phyloP scores from a whole-genome alignment of 2,113 vertebrate species.

The Mus spicilegus region DNA sequence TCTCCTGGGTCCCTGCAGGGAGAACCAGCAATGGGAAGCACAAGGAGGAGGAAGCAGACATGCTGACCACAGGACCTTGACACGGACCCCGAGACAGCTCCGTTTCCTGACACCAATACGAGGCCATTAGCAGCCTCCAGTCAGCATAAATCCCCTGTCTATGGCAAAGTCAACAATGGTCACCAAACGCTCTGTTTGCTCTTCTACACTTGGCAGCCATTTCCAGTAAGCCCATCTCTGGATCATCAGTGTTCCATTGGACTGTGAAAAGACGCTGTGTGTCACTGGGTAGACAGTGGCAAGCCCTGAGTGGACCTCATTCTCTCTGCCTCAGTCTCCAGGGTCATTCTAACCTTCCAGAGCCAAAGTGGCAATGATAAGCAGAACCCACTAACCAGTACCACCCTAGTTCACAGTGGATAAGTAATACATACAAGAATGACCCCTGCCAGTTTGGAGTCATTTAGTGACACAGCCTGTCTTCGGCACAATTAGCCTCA shows the following conservation, averaged over 20 bases:
- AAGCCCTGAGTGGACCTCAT: neutral
- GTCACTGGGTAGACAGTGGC: neutral
- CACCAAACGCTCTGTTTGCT: neutral
- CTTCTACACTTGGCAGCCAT: neutral
- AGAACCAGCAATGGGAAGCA: neutral
- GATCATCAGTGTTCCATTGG: too few species aligned
- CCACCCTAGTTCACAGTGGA: neutral
- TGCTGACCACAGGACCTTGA: neutral
- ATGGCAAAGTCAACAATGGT: neutral
- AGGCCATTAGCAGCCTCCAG: neutral
- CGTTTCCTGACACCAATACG: neutral
- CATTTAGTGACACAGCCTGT: neutral
- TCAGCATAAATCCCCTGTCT: neutral
- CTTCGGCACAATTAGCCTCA: neutral
- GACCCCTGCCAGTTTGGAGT: neutral
- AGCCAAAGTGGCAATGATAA: neutral
- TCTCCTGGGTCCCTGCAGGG: neutral
- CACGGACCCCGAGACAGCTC: neutral
- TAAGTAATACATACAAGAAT: neutral
- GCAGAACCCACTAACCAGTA: neutral
- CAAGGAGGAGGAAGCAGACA: neutral
- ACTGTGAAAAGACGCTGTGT: neutral
- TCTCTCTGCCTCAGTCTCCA: neutral
- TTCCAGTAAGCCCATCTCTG: neutral
- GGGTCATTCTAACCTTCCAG: neutral